Percentiles rank a stretch among this genome's conserved stretches.
Evolutionary conservation across 2,797 vertebrate genomes (phyloP).

Genomic region (Alectoris magna): DNA sequence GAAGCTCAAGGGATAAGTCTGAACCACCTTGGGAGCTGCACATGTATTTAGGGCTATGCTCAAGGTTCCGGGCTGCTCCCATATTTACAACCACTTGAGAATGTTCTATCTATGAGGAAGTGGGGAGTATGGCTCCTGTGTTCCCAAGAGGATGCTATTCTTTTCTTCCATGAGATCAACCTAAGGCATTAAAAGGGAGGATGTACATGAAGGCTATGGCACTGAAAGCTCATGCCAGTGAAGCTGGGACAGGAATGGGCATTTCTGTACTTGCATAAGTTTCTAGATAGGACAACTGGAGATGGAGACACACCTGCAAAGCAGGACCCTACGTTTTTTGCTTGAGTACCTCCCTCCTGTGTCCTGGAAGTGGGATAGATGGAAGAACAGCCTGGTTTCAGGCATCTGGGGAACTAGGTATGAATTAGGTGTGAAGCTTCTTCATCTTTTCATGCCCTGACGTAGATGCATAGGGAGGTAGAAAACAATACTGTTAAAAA

Average conservation of each 20-base stretch:
- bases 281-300: neutral
- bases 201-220: neutral
- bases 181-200: neutral
- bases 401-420: neutral
- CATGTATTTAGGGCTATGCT: neutral
- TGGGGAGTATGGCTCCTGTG: neutral
- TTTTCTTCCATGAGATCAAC: neutral
- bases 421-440: neutral
- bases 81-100: neutral
- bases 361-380: neutral
- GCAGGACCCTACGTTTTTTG: neutral
- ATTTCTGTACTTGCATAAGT: neutral
- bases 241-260: neutral
- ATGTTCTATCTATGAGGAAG: neutral
- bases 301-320: neutral
- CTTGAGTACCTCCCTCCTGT: neutral
- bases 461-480: neutral
- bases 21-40: neutral
- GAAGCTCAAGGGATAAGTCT: constrained; percentile 13
- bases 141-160: neutral
- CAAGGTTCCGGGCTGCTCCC: neutral
- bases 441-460: neutral
- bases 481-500: neutral
- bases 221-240: neutral
- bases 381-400: neutral